phyloP scores from a whole-genome alignment of 2,113 vertebrate species.

The Heterochromis multidens region DNA sequence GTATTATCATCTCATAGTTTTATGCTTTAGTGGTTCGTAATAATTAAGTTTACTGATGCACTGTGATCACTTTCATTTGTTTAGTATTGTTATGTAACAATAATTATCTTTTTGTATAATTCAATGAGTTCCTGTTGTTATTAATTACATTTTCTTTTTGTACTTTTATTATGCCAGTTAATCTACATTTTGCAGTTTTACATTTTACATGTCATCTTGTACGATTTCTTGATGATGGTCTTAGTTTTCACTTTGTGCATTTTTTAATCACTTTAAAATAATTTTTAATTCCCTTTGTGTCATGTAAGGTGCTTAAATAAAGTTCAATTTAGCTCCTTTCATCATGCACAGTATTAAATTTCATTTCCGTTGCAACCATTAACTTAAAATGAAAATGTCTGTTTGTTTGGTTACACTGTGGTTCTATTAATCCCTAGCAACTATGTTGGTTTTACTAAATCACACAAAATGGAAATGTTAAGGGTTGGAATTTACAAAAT shows the following conservation, averaged over 20 bases:
- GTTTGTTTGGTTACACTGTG: not conserved
- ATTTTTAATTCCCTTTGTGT: not conserved
- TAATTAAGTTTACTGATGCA: not conserved
- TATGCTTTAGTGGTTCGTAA: not conserved
- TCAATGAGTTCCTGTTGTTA: not conserved
- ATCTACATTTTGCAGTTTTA: too few species aligned
- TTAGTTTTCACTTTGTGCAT: not conserved
- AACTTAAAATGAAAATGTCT: not conserved
- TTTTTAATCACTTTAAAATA: not conserved
- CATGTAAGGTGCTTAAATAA: not conserved
- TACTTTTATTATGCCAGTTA: not conserved
- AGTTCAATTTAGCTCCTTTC: not conserved
- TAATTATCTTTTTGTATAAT: not conserved
- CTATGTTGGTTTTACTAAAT: not conserved
- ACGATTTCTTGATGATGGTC: too few species aligned
- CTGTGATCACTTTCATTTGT: not conserved
- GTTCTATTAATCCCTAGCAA: not conserved
- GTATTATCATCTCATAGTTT: not conserved
- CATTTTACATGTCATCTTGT: too few species aligned
- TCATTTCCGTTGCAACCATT: not conserved
- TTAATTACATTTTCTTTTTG: not conserved
- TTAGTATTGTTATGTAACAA: not conserved
- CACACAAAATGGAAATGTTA: not conserved
- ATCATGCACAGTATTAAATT: not conserved
- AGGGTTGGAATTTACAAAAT: not conserved